Percentiles rank a stretch among this genome's conserved stretches.
These are phyloP conservation scores for Brachionus paranguensis DNA, from an alignment of 1,140 invertebrate genomes.

Conservation along the genomic window DNA sequence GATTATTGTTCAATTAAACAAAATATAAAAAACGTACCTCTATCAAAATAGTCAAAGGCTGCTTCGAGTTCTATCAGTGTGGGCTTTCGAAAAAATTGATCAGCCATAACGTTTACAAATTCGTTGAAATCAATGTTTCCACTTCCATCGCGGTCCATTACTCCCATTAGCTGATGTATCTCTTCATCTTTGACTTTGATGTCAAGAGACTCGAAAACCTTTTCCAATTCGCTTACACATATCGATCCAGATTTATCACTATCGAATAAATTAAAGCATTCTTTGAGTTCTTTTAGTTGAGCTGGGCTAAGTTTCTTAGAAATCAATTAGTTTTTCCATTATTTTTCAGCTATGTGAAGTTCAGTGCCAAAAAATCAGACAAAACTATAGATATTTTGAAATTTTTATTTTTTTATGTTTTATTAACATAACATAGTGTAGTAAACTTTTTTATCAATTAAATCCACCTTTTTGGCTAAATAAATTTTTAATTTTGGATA, in stretches of 20 bases:
- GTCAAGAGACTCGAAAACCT: not conserved
- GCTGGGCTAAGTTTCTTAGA: not conserved
- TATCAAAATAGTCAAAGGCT: constrained; percentile 27
- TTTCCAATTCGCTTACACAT: not conserved
- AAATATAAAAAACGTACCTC: not conserved
- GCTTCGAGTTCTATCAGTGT: not conserved
- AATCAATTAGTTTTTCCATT: not conserved
- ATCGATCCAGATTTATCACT: constrained; percentile 4
- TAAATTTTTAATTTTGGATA: too few species aligned
- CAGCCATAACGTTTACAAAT: constrained; percentile 17
- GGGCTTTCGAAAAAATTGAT: not conserved
- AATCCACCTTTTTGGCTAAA: too few species aligned
- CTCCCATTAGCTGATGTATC: not conserved
- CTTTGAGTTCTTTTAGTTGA: not conserved
- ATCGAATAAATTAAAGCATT: constrained; percentile 35
- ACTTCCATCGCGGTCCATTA: constrained; percentile 16
- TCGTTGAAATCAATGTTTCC: constrained; percentile 36
- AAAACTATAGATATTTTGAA: too few species aligned
- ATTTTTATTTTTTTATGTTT: too few species aligned
- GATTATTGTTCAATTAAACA: not conserved
- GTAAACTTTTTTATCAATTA: too few species aligned
- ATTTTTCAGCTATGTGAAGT: too few species aligned
- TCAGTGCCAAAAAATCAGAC: too few species aligned
- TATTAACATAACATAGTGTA: too few species aligned
- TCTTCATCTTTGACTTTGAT: not conserved